Evolutionary conservation across 2,888 invertebrate species (phyloP).

Genomic region (Parnassius apollo): DNA sequence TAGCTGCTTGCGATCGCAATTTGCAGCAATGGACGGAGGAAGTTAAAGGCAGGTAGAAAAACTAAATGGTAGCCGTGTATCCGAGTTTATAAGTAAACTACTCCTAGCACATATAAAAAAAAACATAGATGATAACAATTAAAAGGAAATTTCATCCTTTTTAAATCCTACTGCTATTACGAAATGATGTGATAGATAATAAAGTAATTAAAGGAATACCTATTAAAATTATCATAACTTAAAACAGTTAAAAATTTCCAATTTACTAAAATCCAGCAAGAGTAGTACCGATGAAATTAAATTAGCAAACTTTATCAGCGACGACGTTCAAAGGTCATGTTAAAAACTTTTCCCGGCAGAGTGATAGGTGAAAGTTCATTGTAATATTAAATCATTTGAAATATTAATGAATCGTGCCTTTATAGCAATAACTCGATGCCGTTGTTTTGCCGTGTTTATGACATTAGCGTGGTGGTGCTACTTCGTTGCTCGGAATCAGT

Average conservation of each 20-base stretch:
- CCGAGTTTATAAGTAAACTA: too few relatives aligned
- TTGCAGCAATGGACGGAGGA: too few relatives aligned
- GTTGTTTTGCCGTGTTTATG: slow-evolving; percentile 35
- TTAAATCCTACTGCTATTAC: neutral
- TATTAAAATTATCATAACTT: slow-evolving; percentile 10
- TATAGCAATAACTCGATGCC: slow-evolving; percentile 53
- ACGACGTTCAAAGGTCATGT: slow-evolving; percentile 52
- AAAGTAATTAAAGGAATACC: neutral
- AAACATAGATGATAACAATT: neutral
- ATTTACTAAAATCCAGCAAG: slow-evolving; percentile 26
- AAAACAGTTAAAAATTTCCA: slow-evolving; percentile 24
- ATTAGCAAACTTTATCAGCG: slow-evolving; percentile 40
- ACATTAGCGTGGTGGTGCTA: slow-evolving; percentile 32
- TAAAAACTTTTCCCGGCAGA: slow-evolving; percentile 49
- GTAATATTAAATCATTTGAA: slow-evolving; percentile 60
- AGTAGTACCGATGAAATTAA: slow-evolving; percentile 33
- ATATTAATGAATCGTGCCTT: slow-evolving; percentile 61
- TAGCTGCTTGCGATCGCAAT: too few relatives aligned
- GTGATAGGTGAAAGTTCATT: slow-evolving; percentile 67
- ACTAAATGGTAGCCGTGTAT: too few relatives aligned
- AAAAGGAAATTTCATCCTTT: neutral
- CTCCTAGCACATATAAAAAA: too few relatives aligned
- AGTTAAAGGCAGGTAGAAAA: too few relatives aligned
- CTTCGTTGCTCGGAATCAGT: slow-evolving; percentile 4
- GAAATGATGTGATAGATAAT: neutral